These are phyloP conservation scores for Stegodyphus mimosarum DNA, from an alignment of 1,140 invertebrate species.

Conservation along the genomic window DNA sequence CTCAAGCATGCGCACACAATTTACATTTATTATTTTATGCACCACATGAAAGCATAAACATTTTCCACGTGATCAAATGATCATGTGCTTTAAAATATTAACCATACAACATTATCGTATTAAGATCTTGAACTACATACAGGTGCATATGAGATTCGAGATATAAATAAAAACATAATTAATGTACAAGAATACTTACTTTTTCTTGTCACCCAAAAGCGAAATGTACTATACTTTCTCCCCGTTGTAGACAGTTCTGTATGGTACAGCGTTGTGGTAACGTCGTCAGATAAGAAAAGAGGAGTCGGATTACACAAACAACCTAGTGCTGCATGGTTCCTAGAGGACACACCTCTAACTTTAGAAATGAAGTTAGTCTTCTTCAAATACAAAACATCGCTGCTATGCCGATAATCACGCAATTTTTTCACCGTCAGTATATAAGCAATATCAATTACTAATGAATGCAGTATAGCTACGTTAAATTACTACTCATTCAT, in stretches of 20 bases:
- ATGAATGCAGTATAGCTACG: not conserved
- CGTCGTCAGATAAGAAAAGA: conserved; percentile 1
- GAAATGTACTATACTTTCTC: too few species aligned
- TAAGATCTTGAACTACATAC: too few species aligned
- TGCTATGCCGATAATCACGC: not conserved
- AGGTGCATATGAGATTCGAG: too few species aligned
- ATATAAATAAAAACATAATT: too few species aligned
- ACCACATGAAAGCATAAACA: too few species aligned
- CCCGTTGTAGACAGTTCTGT: not conserved
- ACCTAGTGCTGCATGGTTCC: conserved; percentile 31
- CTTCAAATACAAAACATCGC: not conserved
- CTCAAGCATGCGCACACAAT: too few species aligned
- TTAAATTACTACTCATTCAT: conserved; percentile 29
- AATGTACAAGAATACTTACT: too few species aligned
- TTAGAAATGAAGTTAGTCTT: not conserved
- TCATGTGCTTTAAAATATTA: too few species aligned
- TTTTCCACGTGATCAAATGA: too few species aligned
- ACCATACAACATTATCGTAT: too few species aligned
- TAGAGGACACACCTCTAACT: conserved; percentile 47
- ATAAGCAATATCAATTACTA: not conserved
- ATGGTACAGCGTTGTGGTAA: not conserved
- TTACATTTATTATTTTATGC: too few species aligned
- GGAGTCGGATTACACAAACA: conserved; percentile 56
- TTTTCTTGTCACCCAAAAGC: too few species aligned
- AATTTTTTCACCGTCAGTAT: not conserved